Base-by-base conservation (phyloP, 2,113 vertebrate species). In the Myrmophylax atrothorax region DNA sequence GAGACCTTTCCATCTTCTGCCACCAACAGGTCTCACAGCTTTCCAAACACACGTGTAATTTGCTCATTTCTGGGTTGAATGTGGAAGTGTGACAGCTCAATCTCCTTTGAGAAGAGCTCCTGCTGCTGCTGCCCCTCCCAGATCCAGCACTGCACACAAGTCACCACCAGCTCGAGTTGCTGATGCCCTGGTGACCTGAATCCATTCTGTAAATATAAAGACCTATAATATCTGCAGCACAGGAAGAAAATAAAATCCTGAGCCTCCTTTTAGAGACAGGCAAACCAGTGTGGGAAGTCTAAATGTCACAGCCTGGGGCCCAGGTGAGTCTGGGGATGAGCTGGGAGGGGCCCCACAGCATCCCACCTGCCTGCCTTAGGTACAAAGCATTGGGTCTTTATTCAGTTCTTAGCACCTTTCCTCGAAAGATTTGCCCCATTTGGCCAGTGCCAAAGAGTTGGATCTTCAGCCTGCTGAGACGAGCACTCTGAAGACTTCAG, bases 381-480 rank as follows among this genome's bases (percentile, higher is more conserved):
- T 1, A 9, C 6, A 2, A 2, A 8, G 0, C 3, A 23, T n/a
- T 58, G 29, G 33, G 37, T 42, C 42, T 11, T 10, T 10, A 26
- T 5, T 25, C 23, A 26, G 29, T 26, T 74, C 33, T 70, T 10
- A 28, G 42, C 33, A 31, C 9, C 28, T 19, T 70, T 52, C 33
- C 62, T 56, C 18, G 15, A 56, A 83, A 69, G 52, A 59, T 49
- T 18, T 68, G 66, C 58, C 82, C 29, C 37, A 47, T 47, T 46
- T 67, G 20, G 22, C 10, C 31, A 33, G 7, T 25, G 64, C 25
- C 16, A n/a, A 47, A 67, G 44, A 67, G 12, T 46, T n/a, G 64
- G 44, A n/a, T 47, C n/a, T 67, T 35, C 25, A 1, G 55, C 56
- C 13, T 13, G 68, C 3, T 35, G 67, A 79, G 62, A 66, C 40